A percentile compares a stretch with the other conserved stretches of the same genome.
Conservation (phyloP, 2,888 invertebrate genomes). For the Tryphoninae sp. region DNA sequence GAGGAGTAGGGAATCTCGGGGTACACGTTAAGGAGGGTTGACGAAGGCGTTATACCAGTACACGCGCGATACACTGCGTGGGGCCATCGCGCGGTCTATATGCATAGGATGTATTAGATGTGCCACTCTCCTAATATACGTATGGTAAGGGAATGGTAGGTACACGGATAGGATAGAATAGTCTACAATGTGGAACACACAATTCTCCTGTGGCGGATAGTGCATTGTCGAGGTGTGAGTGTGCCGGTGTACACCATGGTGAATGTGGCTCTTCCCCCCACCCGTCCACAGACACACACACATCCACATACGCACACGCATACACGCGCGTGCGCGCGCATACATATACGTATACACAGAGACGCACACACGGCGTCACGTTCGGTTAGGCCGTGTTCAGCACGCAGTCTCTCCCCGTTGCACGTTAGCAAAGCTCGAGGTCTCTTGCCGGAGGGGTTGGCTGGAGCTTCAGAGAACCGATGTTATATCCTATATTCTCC, state of each 20-base stretch:
- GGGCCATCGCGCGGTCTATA: neutral
- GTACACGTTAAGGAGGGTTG: slow-evolving; percentile 52
- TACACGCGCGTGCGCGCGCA: no score
- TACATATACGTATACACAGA: neutral
- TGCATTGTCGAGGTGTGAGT: slow-evolving; percentile 8
- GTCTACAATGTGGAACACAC: slow-evolving; percentile 16
- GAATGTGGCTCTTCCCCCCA: slow-evolving; percentile 9
- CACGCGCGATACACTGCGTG: neutral
- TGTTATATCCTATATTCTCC: slow-evolving; percentile 13
- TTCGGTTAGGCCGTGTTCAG: slow-evolving; percentile 58
- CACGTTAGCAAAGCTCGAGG: slow-evolving; percentile 46
- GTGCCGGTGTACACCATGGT: slow-evolving; percentile 21
- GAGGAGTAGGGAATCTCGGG: slow-evolving; percentile 33
- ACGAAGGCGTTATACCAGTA: slow-evolving; percentile 45
- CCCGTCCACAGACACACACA: no score
- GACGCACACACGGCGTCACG: slow-evolving; percentile 54
- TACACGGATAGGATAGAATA: neutral
- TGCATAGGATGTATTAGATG: slow-evolving; percentile 45
- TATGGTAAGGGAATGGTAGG: slow-evolving; percentile 22
- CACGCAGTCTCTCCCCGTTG: slow-evolving; percentile 40
- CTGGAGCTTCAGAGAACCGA: neutral
- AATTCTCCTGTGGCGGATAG: slow-evolving; percentile 4
- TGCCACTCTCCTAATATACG: slow-evolving; percentile 39
- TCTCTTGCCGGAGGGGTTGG: neutral
- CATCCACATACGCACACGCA: no score